Conservation (phyloP, 2,113 vertebrate genomes). For the Euleptes europaea region DNA sequence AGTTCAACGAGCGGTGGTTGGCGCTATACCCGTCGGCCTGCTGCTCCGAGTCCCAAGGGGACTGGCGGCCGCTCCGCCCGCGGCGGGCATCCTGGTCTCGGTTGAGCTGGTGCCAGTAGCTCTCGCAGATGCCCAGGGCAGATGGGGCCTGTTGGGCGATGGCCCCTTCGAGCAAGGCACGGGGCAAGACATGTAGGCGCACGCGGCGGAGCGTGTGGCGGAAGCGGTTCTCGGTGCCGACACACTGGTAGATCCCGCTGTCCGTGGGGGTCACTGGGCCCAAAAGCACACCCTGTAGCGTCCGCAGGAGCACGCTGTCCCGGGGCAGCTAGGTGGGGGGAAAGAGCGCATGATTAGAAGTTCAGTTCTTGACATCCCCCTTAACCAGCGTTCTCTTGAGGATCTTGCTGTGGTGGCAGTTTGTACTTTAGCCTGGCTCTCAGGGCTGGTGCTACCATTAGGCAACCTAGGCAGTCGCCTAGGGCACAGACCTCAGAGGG, state of each 20-base stretch:
- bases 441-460: too few relatives aligned
- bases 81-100: neutral
- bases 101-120: slow-evolving; percentile 75
- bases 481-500: too few relatives aligned
- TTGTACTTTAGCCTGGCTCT: neutral
- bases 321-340: slow-evolving; percentile 4
- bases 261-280: slow-evolving; percentile 79
- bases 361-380: neutral
- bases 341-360: neutral
- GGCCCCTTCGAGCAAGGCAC: slow-evolving; percentile 80
- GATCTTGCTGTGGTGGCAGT: neutral
- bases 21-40: neutral
- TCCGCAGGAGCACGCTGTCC: slow-evolving; percentile 71
- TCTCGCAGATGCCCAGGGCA: slow-evolving; percentile 73
- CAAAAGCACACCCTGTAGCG: slow-evolving; percentile 81
- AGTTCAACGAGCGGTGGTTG: neutral
- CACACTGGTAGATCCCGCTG: slow-evolving; percentile 81
- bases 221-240: slow-evolving; percentile 84
- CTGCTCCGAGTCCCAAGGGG: neutral
- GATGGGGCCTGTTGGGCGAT: slow-evolving; percentile 76
- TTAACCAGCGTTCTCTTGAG: neutral
- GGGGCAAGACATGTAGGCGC: slow-evolving; percentile 78
- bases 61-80: neutral
- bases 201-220: slow-evolving; percentile 80
- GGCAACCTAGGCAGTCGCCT: too few relatives aligned